Evolutionary conservation across 2,113 vertebrate species (phyloP).

Genomic region (Pagrus major): DNA sequence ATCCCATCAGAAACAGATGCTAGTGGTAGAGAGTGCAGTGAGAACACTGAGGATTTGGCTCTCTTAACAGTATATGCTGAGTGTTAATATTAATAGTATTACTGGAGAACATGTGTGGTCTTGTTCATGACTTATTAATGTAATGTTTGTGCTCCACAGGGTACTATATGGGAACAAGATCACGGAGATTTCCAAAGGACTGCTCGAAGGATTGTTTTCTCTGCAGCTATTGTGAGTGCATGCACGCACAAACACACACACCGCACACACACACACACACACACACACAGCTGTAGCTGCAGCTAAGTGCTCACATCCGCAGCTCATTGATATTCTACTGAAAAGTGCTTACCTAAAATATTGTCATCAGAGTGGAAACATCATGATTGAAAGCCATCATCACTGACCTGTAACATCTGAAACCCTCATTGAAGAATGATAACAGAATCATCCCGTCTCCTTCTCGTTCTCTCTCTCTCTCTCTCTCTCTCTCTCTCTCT

Average conservation of each 20-base stretch:
- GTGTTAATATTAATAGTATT: conserved; percentile 1
- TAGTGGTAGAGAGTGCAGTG: neutral
- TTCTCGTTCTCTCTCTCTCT: neutral
- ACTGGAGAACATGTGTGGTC: neutral
- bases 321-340: conserved; percentile 62
- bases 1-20: neutral
- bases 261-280: conserved; percentile 16
- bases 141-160: conserved; percentile 79
- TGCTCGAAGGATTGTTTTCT: conserved; percentile 97
- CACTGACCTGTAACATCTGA: conserved; percentile 58
- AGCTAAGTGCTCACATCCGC: conserved; percentile 29
- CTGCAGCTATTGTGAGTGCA: conserved; percentile 95
- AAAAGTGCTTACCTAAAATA: conserved; percentile 57
- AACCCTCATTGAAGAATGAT: conserved; percentile 43
- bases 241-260: conserved; percentile 26
- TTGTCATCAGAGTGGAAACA: conserved; percentile 48
- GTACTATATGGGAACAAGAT: conserved; percentile 99
- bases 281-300: conserved; percentile 7
- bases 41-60: neutral
- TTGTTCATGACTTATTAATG: conserved; percentile 28
- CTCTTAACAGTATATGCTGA: neutral
- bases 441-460: conserved; percentile 36
- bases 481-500: conserved; percentile 10
- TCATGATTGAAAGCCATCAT: conserved; percentile 57
- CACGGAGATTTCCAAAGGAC: conserved; percentile 95